Base-by-base conservation (phyloP, 2,113 vertebrate genomes). In the Vulpes ferrilata region DNA sequence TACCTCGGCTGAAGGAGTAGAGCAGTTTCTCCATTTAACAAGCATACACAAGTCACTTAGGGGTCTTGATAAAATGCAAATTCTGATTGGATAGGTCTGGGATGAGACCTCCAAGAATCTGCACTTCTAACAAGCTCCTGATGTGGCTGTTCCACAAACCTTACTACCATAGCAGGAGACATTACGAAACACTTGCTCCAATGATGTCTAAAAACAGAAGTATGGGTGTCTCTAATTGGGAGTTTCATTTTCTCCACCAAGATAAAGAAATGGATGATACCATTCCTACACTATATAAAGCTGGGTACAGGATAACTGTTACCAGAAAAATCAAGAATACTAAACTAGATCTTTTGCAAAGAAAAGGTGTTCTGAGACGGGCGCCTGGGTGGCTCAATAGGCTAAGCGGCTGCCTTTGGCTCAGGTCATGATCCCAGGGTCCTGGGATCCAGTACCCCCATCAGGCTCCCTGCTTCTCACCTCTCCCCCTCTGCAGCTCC, bases 271-370 rank as follows among this genome's bases (percentile, higher is more conserved):
- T 11, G 53, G 62, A 92, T 30, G 35, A 79, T 32, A 7, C 69
- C 64, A 93, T 48, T 71, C 3, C 62, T 89, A 90, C 2, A 80
- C 30, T 92, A 88, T 2, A 57, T 76, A 93, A 95, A 71, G 38
- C n/a, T 88, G 25, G 71, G 78, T 23, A 79, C 1, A 51, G n/a
- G n/a, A 83, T 30, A 93, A 60, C 16, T 71, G 32, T 78, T 87
- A 71, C 20, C 67, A 55, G 73, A 93, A 96, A 83, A 93, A 79
- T 93, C 32, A 86, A 88, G 59, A 96, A 30, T 84, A 78, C 15
- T 93, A 64, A 84, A 79, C 16, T 17, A 91, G 55, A 19, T 95
- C 53, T 93, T 83, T 81, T 92, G 19, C 76, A 87, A 93, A 93
- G 43, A 84, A 87, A 93, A 71, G 8, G 11, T 73, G n/a, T 67